phyloP scores from a whole-genome alignment of 2,797 vertebrate species.

The Liasis olivaceus region DNA sequence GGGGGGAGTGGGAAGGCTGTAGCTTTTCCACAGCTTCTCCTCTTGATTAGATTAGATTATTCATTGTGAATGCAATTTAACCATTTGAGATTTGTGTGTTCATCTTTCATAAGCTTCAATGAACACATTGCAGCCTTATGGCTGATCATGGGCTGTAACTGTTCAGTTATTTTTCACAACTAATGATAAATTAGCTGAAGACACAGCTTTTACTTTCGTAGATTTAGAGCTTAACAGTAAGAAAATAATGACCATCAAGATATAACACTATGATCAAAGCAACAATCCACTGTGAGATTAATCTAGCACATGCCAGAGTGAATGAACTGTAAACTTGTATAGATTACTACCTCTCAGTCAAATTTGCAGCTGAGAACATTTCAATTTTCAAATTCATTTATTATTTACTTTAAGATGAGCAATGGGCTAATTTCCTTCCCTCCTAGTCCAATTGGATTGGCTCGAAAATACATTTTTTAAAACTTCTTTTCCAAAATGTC shows the following conservation, averaged over 20 bases:
- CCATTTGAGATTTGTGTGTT: neutral
- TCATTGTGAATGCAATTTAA: neutral
- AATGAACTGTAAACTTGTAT: neutral
- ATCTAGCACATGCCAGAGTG: neutral
- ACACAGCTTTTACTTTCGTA: neutral
- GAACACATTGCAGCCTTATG: neutral
- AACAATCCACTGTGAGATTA: neutral
- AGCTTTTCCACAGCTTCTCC: slow-evolving; percentile 18
- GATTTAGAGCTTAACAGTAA: neutral
- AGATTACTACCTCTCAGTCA: neutral
- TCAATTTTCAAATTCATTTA: neutral
- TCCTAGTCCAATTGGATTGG: neutral
- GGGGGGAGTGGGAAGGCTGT: neutral
- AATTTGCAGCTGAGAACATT: neutral
- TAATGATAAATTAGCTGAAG: neutral
- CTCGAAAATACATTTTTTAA: neutral
- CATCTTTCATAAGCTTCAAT: neutral
- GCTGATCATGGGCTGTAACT: slow-evolving; percentile 2
- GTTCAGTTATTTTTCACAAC: neutral
- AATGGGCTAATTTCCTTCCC: neutral
- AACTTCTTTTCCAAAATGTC: neutral
- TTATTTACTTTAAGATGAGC: neutral
- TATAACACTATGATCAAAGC: neutral
- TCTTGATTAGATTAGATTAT: slow-evolving; percentile 8
- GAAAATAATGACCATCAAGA: neutral